Conservation (phyloP, 2,797 vertebrate species). For the Spizella passerina region DNA sequence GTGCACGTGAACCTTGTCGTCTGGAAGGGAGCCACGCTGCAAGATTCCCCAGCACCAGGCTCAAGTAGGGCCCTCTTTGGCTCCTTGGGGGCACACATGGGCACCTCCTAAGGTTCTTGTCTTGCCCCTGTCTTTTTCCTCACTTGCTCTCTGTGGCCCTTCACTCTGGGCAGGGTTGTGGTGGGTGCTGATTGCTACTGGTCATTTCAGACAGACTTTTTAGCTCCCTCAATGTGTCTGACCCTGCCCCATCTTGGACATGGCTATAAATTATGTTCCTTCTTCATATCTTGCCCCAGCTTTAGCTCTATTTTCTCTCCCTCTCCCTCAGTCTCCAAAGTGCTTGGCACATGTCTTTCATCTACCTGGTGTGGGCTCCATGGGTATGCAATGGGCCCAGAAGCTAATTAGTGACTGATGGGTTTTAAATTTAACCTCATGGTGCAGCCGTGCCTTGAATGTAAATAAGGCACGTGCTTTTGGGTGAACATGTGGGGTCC, state of each 20-base stretch:
- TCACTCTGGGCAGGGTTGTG: background rate
- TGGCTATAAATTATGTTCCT: background rate
- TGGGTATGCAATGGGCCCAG: background rate
- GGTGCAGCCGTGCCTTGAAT: background rate
- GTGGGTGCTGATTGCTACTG: background rate
- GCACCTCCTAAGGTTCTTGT: background rate
- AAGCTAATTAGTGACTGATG: background rate
- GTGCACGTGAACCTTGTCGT: accelerated
- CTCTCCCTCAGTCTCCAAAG: background rate
- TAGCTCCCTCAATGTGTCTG: background rate
- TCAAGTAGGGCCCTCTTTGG: background rate
- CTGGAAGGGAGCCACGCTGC: background rate
- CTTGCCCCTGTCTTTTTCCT: background rate
- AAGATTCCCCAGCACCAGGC: background rate
- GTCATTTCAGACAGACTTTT: background rate
- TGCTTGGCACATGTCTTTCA: background rate
- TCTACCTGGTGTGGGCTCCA: background rate
- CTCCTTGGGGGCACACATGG: background rate
- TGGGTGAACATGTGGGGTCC: background rate
- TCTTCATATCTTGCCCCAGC: background rate
- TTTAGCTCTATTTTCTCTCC: background rate
- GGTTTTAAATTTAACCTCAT: background rate
- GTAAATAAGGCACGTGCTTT: background rate
- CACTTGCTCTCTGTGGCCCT: background rate
- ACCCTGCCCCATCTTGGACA: background rate